A percentile compares a stretch with the other conserved stretches of the same genome.
Conservation (phyloP, 2,888 invertebrate species). For the Drosophila mayaguana region DNA sequence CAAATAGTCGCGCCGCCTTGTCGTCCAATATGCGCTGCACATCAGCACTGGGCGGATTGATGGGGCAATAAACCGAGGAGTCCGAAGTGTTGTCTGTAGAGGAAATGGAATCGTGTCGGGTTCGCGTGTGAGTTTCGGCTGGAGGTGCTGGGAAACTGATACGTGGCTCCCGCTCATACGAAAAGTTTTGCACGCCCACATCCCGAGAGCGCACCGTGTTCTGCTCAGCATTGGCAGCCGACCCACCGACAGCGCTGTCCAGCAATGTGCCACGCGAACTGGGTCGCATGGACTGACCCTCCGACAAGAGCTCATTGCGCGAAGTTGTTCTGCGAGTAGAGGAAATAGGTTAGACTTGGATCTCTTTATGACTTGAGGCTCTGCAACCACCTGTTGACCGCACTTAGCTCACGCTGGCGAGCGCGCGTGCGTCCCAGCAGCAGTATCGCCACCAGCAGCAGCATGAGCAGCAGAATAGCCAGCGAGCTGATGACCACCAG, state of each 20-base stretch:
- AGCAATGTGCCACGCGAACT: conserved; percentile 68
- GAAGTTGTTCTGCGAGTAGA: conserved; percentile 71
- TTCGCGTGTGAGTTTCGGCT: conserved; percentile 58
- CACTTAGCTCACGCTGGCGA: conserved; percentile 66
- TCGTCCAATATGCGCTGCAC: conserved; percentile 83
- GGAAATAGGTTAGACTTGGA: rapidly evolving
- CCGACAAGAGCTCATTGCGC: conserved; percentile 82
- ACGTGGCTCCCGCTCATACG: conserved; percentile 78
- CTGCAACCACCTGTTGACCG: conserved; percentile 76
- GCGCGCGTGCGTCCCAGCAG: conserved; percentile 82
- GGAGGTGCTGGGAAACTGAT: conserved; percentile 79
- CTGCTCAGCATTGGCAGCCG: conserved; percentile 41
- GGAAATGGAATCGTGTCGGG: conserved; percentile 79
- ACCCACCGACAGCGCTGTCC: conserved; percentile 56
- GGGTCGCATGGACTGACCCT: conserved; percentile 76
- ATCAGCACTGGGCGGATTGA: conserved; percentile 83
- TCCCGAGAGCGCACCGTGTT: conserved; percentile 69
- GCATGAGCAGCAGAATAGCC: conserved; percentile 81
- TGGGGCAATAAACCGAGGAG: conserved; percentile 85
- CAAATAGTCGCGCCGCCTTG: conserved; percentile 82
- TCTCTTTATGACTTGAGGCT: too few relatives aligned
- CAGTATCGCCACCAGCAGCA: conserved; percentile 82
- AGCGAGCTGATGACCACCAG: conserved; percentile 82
- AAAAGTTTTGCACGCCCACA: conserved; percentile 82
- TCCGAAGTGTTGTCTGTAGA: conserved; percentile 84